Evolutionary conservation across 1,140 invertebrate species (phyloP).

Genomic region (Caenorhabditis elegans): DNA sequence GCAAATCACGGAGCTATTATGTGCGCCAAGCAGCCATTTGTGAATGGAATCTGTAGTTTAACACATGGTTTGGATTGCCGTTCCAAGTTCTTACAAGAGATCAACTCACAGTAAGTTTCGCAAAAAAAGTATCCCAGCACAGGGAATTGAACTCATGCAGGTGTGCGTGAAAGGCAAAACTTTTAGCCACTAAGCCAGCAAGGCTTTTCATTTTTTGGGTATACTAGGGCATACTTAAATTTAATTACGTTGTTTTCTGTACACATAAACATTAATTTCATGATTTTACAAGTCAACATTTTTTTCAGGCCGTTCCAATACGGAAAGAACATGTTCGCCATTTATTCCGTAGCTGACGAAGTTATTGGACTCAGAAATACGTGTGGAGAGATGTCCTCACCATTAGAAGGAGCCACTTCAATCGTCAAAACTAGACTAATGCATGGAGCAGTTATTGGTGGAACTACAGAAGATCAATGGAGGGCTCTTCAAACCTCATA

Average conservation of each 20-base stretch:
- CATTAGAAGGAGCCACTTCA: slow-evolving; percentile 46
- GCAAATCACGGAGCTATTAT: slow-evolving; percentile 47
- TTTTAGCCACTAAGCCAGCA: not conserved
- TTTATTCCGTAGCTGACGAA: slow-evolving; percentile 50
- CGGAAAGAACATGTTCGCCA: slow-evolving; percentile 41
- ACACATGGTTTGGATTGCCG: slow-evolving; percentile 45
- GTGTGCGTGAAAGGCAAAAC: not conserved
- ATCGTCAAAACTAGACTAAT: slow-evolving; percentile 49
- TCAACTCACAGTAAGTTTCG: slow-evolving; percentile 34
- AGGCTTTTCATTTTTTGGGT: no score
- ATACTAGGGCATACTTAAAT: no score
- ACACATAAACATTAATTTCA: no score
- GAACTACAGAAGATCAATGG: slow-evolving; percentile 13
- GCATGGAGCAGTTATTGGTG: slow-evolving; percentile 8
- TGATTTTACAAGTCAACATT: no score
- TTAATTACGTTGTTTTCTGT: no score
- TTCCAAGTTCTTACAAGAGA: slow-evolving; percentile 49
- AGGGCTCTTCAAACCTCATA: not conserved
- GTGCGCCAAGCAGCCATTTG: slow-evolving; percentile 47
- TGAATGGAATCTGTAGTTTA: slow-evolving; percentile 36
- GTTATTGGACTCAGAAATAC: slow-evolving; percentile 16
- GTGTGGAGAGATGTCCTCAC: slow-evolving; percentile 41
- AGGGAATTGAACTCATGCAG: not conserved
- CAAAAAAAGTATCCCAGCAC: not conserved
- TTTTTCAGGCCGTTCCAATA: slow-evolving; percentile 31